Base-by-base conservation (phyloP, 2,797 vertebrate genomes). In the Melanotaenia trifasciata region DNA sequence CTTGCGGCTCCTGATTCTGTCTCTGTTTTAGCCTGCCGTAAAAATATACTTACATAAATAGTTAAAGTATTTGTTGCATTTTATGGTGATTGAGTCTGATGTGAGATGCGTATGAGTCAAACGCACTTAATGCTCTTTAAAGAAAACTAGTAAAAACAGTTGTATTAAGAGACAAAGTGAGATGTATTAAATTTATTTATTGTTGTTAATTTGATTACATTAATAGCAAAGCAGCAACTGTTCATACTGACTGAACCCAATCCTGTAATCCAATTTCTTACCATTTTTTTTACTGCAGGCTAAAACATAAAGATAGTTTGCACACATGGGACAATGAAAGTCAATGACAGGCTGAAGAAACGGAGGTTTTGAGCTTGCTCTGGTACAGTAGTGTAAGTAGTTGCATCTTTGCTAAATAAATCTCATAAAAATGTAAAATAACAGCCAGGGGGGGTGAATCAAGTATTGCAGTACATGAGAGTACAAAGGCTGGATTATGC, bases 1-100 rank as follows among this genome's bases (percentile, higher is more conserved):
- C 76, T 45, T 60, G 57, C 70, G 80, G 70, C 80, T 54, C 77
- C 5, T 81, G 70, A 78, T 67, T 81, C 40, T 63, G 72, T 84
- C 78, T 76, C 30, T 66, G 30, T 28, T 50, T 14, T 51, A 45
- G 50, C 38, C 58, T 54, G 58, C 67, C 51, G 11, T 9, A 56
- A 58, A 36, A 14, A 40, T 14, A 10, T 50, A 57, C 14, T 40
- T 38, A 20, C 35, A 54, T 14, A 20, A 10, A n/a, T 20, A 16
- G 26, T 16, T 36, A 22, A 47, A 50, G 30, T 57, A n/a, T 68
- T n/a, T 12, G 26, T 22, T 40, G 11, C 45, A 7, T 69, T 63
- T 58, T 57, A 18, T 65, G 24, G 16, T 38, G 9, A 40, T 5
- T 7, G 1, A 32, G 35, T n/a, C 8, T 20, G 2, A 4, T 38